phyloP scores from a whole-genome alignment of 1,140 invertebrate genomes.

The Drosophila dunni region DNA sequence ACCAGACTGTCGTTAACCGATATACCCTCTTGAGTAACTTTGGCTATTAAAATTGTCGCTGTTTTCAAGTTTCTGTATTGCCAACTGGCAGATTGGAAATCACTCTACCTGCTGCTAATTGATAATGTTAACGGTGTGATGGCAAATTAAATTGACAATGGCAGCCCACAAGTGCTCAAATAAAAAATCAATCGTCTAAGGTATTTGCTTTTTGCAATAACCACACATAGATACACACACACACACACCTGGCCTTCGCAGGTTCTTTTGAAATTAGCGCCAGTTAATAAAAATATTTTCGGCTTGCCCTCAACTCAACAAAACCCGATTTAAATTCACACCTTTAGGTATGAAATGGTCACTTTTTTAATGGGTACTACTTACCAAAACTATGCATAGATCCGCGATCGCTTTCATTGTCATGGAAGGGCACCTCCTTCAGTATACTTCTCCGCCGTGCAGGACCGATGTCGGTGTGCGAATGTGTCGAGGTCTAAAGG shows the following conservation, averaged over 20 bases:
- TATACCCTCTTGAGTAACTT: not conserved
- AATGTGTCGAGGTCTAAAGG: slow-evolving; percentile 75
- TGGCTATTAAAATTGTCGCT: not conserved
- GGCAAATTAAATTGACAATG: slow-evolving; percentile 63
- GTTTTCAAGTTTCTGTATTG: not conserved
- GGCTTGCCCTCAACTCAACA: too few species aligned
- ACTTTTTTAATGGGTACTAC: slow-evolving; percentile 26
- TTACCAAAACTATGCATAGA: slow-evolving; percentile 77
- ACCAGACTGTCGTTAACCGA: not conserved
- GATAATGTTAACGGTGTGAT: slow-evolving; percentile 68
- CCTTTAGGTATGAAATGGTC: too few species aligned
- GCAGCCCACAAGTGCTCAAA: slow-evolving; percentile 49
- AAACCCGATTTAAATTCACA: too few species aligned
- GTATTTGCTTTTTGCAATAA: slow-evolving; percentile 28
- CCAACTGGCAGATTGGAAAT: slow-evolving; percentile 39
- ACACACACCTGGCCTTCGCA: slow-evolving; percentile 20
- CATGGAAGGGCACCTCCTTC: slow-evolving; percentile 85
- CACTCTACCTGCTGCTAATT: slow-evolving; percentile 65
- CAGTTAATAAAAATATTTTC: too few species aligned
- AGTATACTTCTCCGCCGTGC: slow-evolving; percentile 88
- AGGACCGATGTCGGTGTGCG: slow-evolving; percentile 84
- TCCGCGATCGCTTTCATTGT: slow-evolving; percentile 77
- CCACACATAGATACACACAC: not conserved
- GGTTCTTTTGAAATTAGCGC: slow-evolving; percentile 26
- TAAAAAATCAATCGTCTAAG: slow-evolving; percentile 19